Base-by-base conservation (phyloP, 2,888 invertebrate species). In the Cryptus armator region DNA sequence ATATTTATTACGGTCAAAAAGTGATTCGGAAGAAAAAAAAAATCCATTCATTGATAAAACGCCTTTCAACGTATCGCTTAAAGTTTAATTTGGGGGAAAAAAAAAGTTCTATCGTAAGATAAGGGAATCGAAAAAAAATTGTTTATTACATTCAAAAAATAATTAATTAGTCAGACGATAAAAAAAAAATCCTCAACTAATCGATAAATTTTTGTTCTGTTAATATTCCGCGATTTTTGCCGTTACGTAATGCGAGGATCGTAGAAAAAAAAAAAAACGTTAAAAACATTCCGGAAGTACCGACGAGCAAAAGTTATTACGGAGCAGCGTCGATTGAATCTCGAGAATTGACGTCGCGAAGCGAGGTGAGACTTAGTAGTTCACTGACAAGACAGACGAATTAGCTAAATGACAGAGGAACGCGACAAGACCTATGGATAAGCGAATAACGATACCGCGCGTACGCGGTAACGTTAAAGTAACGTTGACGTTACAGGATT, bases 351-450 rank as follows among this genome's bases (percentile, higher is more conserved):
- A n/a, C 44, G 46, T 14, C 44, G 67, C 66, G 56, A 56, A 53
- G 12, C 37, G 51, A 19, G 48, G 16, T 43, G 29, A 44, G 53
- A 72, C n/a, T 46, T 5, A 24, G 66, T 66, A 29, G 37, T 12
- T 29, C 9, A 10, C 16, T 19, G 70, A 71, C 29, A 59, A 59
- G 19, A 74, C 67, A 48, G 46, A 48, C 24, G 44, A 78, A 74
- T 83, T 70, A 74, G 67, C 77, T 24, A 70, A 46, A 24, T 53
- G 64, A 70, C 16, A 14, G 70, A 75, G 62, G 9, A 70, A 75
- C 66, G 67, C 62, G 70, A 51, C 37, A 68, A 37, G 37, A 37
- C 51, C 53, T 51, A 53, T 64, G 64, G 43, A 70, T 70, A 48
- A 81, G 62, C 56, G 37, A 75, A 79, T 75, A 70, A 64, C 56